phyloP scores from a whole-genome alignment of 2,113 vertebrate species.

The Cinclus cinclus region DNA sequence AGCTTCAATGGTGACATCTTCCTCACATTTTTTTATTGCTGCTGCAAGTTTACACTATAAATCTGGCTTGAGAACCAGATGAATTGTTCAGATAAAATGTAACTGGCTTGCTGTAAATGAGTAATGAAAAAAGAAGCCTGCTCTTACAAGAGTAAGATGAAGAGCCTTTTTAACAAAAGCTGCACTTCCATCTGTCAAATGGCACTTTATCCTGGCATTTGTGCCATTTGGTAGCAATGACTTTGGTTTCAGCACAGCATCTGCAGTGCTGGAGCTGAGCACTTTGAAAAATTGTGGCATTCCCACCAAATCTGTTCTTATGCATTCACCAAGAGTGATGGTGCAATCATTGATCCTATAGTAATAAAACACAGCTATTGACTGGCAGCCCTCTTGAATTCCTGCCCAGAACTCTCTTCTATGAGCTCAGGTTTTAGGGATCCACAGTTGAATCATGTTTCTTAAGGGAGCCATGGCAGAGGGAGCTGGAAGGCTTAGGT shows the following conservation, averaged over 20 bases:
- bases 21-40: neutral
- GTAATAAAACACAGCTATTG: neutral
- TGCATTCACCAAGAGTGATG: neutral
- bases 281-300: neutral
- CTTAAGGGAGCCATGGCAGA: neutral
- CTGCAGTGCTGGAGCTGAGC: neutral
- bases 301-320: neutral
- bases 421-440: neutral
- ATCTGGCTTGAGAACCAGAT: constrained; percentile 53
- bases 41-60: neutral
- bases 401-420: neutral
- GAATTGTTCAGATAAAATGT: constrained; percentile 40
- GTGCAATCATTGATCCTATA: neutral
- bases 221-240: neutral
- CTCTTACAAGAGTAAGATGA: constrained; percentile 36
- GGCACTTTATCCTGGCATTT: neutral
- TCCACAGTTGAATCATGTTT: neutral
- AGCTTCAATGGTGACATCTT: neutral
- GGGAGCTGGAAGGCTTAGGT: neutral
- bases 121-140: neutral
- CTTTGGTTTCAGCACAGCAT: neutral
- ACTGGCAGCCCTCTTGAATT: constrained; percentile 17
- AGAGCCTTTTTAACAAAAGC: constrained; percentile 5
- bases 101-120: neutral
- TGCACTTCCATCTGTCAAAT: neutral